phyloP scores from a whole-genome alignment of 2,113 vertebrate genomes.

The Melanerpes formicivorus region DNA sequence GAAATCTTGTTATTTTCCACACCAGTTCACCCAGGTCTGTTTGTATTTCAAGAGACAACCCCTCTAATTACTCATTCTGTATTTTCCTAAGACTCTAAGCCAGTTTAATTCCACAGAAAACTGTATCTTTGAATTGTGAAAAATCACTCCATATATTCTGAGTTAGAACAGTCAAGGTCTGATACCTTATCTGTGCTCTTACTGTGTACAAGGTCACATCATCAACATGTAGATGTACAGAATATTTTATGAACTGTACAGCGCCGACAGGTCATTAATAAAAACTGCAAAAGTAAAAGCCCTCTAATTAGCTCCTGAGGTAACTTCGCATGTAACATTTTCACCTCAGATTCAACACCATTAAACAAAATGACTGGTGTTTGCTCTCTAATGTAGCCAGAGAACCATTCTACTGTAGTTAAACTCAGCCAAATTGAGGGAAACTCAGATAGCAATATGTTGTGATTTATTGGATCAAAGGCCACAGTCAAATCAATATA shows the following conservation, averaged over 20 bases:
- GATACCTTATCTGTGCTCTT: conserved; percentile 55
- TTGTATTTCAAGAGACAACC: background rate
- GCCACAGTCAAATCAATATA: conserved; percentile 77
- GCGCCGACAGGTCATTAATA: conserved; percentile 78
- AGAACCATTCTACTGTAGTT: conserved; percentile 68
- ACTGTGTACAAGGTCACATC: conserved; percentile 74
- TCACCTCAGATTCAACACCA: conserved; percentile 81
- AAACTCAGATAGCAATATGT: conserved; percentile 72
- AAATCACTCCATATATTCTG: conserved; percentile 64
- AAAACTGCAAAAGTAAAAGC: conserved; percentile 77
- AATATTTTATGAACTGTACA: conserved; percentile 75
- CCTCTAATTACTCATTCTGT: conserved; percentile 2
- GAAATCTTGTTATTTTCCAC: conserved; percentile 2
- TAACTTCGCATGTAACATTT: conserved; percentile 78
- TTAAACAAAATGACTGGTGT: conserved; percentile 79
- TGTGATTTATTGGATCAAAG: conserved; percentile 77
- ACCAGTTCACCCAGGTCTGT: conserved; percentile 5
- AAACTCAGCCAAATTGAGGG: conserved; percentile 74
- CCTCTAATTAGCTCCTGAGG: conserved; percentile 81
- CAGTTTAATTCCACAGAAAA: conserved; percentile 59
- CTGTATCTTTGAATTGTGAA: conserved; percentile 47
- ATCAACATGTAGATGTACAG: conserved; percentile 65
- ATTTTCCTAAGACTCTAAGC: background rate
- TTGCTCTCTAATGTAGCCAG: conserved; percentile 73
- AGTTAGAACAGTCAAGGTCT: conserved; percentile 70